Percentiles rank a stretch among this genome's conserved stretches.
These are phyloP conservation scores for Eucidaris tribuloides DNA, from an alignment of 35 echinoderm and acorn worm species.

Conservation along the genomic window DNA sequence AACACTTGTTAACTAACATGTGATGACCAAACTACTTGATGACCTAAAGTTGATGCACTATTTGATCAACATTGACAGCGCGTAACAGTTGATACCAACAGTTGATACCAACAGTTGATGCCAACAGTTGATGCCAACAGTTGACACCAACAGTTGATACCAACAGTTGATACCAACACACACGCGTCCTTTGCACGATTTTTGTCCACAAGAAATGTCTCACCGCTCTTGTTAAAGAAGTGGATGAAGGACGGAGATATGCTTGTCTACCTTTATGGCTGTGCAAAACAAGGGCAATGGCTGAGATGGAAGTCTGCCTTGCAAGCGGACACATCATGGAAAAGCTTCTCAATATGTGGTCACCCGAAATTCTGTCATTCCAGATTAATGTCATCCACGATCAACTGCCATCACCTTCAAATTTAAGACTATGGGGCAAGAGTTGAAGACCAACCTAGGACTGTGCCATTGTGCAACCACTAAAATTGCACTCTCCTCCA, in stretches of 20 bases:
- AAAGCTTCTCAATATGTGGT: conserved; percentile 8
- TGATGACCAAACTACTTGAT: no score
- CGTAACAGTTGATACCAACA: no score
- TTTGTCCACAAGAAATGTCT: not conserved
- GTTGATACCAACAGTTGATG: no score
- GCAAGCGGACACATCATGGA: conserved; percentile 11
- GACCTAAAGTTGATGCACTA: no score
- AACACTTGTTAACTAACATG: no score
- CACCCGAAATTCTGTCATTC: no score
- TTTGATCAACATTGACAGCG: no score
- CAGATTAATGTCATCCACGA: not conserved
- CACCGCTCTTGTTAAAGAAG: not conserved
- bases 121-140: no score
- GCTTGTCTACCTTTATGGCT: conserved; percentile 4
- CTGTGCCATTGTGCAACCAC: not conserved
- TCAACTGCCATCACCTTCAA: not conserved
- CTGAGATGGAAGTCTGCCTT: not conserved
- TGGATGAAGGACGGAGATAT: conserved; percentile 5
- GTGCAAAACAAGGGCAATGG: conserved; percentile 1
- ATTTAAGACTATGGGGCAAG: not conserved
- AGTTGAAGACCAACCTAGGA: not conserved
- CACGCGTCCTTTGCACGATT: no score
- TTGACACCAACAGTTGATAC: no score
- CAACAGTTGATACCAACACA: no score
- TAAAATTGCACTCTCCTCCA: not conserved